These are phyloP conservation scores for Otus scops DNA, from an alignment of 2,797 vertebrate species.

Conservation along the genomic window DNA sequence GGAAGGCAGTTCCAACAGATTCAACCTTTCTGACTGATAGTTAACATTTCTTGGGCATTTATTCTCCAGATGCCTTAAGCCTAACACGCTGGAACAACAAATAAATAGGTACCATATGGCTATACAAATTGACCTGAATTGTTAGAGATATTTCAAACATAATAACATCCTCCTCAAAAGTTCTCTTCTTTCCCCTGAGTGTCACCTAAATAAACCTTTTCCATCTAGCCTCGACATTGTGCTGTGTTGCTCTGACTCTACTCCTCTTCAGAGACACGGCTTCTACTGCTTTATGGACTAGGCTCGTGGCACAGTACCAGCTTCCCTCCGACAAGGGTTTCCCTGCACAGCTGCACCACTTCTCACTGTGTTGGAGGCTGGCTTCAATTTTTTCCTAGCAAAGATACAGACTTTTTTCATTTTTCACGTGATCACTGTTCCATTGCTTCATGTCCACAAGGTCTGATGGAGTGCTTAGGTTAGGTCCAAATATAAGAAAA, in stretches of 20 bases:
- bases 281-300: background rate
- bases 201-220: background rate
- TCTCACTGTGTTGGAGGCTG: background rate
- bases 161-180: background rate
- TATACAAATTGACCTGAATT: background rate
- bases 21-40: background rate
- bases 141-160: conserved; percentile 14
- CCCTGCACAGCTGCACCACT: background rate
- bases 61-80: background rate
- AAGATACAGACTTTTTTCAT: background rate
- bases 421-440: background rate
- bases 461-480: background rate
- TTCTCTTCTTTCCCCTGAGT: background rate
- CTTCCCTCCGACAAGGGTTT: background rate
- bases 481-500: background rate
- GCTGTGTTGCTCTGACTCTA: background rate
- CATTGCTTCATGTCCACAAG: background rate
- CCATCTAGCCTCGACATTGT: background rate
- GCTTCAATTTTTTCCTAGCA: background rate
- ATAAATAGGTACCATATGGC: background rate
- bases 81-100: background rate
- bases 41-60: background rate
- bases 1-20: background rate
- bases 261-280: background rate
- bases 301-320: background rate